Evolutionary conservation across 2,113 vertebrate genomes (phyloP).

Genomic region (Glaucomys volans): DNA sequence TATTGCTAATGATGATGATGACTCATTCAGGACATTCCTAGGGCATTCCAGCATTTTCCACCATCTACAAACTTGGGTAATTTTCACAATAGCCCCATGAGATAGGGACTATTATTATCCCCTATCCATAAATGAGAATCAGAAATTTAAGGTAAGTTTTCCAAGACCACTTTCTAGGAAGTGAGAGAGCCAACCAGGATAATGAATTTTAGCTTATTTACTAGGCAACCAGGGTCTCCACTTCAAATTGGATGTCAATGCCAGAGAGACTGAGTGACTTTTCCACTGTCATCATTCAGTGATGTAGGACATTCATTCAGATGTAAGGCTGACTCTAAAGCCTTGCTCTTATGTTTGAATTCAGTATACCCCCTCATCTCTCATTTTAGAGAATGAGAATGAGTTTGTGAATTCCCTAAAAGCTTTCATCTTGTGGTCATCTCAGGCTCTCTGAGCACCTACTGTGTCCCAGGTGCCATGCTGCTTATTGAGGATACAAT

Average conservation of each 20-base stretch:
- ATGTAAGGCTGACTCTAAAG: neutral
- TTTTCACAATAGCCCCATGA: neutral
- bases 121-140: neutral
- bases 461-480: neutral
- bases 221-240: neutral
- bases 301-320: neutral
- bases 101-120: neutral
- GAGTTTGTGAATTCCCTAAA: neutral
- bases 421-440: neutral
- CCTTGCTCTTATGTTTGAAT: neutral
- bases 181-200: neutral
- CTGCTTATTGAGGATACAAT: neutral
- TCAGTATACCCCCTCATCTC: neutral
- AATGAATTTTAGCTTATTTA: neutral
- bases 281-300: neutral
- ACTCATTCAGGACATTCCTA: neutral
- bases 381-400: neutral
- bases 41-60: neutral
- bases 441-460: neutral
- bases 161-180: neutral
- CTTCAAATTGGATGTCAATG: neutral
- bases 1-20: neutral
- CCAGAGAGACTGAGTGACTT: neutral
- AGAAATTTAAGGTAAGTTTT: neutral
- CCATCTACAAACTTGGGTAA: neutral